phyloP scores from a whole-genome alignment of 2,888 invertebrate species.

The Monoplex corrugatus region DNA sequence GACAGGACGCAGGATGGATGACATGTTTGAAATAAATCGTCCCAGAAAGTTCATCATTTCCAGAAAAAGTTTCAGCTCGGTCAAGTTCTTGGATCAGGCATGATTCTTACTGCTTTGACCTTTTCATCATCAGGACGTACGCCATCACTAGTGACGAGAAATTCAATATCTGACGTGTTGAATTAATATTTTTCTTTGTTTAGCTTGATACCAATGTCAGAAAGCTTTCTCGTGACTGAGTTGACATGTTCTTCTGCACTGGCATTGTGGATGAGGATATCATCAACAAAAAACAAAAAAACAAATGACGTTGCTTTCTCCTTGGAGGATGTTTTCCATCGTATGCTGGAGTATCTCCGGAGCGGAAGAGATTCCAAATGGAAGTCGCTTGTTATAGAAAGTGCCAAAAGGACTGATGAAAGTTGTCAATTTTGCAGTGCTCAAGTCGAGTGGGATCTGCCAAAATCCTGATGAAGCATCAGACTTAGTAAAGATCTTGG shows the following conservation, averaged over 20 bases:
- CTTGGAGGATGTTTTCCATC: not conserved
- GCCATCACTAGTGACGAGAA: conserved; percentile 26
- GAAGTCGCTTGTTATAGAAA: not conserved
- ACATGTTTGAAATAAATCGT: too few relatives aligned
- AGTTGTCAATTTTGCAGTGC: too few relatives aligned
- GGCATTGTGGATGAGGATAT: conserved; percentile 32
- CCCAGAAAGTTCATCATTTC: conserved; percentile 42
- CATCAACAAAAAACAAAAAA: too few relatives aligned
- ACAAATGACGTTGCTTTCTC: not conserved
- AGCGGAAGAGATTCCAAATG: conserved; percentile 14
- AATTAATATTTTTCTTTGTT: not conserved
- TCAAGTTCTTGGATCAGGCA: conserved; percentile 15
- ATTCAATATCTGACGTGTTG: not conserved
- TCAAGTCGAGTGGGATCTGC: too few relatives aligned
- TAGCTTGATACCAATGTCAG: not conserved
- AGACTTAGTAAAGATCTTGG: too few relatives aligned
- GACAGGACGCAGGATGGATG: too few relatives aligned
- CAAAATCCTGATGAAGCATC: too few relatives aligned
- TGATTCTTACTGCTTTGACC: not conserved
- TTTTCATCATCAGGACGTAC: not conserved
- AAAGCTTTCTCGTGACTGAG: not conserved
- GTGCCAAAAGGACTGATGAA: not conserved
- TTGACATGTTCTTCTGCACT: not conserved
- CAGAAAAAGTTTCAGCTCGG: not conserved
- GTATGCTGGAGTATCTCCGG: conserved; percentile 43